A percentile compares a stretch with the other conserved stretches of the same genome.
Conservation (phyloP, 2,113 vertebrate genomes). For the Bettongia penicillata region DNA sequence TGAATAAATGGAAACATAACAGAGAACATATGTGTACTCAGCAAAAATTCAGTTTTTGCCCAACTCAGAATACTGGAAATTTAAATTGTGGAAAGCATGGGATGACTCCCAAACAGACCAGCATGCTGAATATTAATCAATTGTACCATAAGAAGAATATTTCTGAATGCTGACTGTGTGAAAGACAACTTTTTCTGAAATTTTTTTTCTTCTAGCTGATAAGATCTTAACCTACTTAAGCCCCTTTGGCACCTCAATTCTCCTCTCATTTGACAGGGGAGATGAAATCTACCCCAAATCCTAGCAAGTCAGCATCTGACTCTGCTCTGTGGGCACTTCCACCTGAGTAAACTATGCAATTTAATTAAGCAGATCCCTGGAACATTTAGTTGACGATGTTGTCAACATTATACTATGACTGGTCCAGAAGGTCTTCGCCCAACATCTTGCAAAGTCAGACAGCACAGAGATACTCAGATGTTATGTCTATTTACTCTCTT, state of each 20-base stretch:
- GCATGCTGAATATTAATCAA: background rate
- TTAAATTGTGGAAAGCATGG: slow-evolving; percentile 8
- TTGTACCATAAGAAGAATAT: slow-evolving; percentile 15
- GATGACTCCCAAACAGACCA: background rate
- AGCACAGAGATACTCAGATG: background rate
- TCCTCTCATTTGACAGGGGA: slow-evolving; percentile 31
- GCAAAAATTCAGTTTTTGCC: slow-evolving; percentile 47
- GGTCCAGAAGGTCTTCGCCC: slow-evolving; percentile 3
- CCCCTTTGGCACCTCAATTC: background rate
- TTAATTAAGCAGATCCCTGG: slow-evolving; percentile 43
- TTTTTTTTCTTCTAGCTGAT: slow-evolving; percentile 2
- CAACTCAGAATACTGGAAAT: slow-evolving; percentile 38
- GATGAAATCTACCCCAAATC: slow-evolving; percentile 45
- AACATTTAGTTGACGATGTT: slow-evolving; percentile 26
- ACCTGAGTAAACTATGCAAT: slow-evolving; percentile 48
- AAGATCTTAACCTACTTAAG: background rate
- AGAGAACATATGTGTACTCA: slow-evolving; percentile 10
- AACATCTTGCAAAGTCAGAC: slow-evolving; percentile 22
- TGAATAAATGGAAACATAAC: background rate
- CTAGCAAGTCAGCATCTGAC: slow-evolving; percentile 42
- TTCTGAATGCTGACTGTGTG: slow-evolving; percentile 1
- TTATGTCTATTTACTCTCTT: background rate
- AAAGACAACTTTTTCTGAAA: slow-evolving; percentile 22
- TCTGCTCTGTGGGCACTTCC: background rate
- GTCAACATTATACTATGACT: background rate